Percentiles rank a stretch among this genome's conserved stretches.
phyloP scores from a whole-genome alignment of 1,140 invertebrate genomes.

The Drosophila kurseongensis region DNA sequence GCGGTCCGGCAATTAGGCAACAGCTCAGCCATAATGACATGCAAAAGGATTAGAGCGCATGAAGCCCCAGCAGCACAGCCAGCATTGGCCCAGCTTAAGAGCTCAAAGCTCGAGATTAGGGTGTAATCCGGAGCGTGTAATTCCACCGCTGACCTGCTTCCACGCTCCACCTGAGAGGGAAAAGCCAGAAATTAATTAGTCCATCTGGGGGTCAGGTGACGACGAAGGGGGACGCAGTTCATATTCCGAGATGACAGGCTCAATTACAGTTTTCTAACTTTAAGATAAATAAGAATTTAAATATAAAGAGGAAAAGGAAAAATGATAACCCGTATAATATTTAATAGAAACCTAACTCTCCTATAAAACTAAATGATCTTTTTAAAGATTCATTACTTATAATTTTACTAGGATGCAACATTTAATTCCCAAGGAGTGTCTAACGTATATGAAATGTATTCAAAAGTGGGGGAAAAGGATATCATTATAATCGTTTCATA shows the following conservation, averaged over 20 bases:
- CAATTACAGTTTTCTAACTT: conserved; percentile 7
- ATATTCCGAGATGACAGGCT: conserved; percentile 5
- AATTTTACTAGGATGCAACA: too few relatives aligned
- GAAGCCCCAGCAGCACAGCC: conserved; percentile 10
- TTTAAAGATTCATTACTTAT: too few relatives aligned
- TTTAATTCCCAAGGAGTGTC: too few relatives aligned
- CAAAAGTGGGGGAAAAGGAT: too few relatives aligned
- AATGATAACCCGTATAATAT: too few relatives aligned
- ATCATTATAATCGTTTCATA: too few relatives aligned
- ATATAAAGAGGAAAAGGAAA: too few relatives aligned
- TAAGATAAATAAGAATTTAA: not conserved
- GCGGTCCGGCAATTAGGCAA: conserved; percentile 35
- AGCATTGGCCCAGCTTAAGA: conserved; percentile 17
- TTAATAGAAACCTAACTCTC: too few relatives aligned
- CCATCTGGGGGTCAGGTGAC: conserved; percentile 7
- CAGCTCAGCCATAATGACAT: conserved; percentile 39
- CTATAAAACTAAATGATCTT: too few relatives aligned
- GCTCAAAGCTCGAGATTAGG: conserved; percentile 38
- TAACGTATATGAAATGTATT: too few relatives aligned
- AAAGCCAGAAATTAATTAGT: conserved; percentile 49
- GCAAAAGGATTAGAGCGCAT: conserved; percentile 45
- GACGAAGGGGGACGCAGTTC: not conserved
- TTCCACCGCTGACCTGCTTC: conserved; percentile 40
- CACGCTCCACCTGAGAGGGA: conserved; percentile 11
- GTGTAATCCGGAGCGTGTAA: conserved; percentile 41